Evolutionary conservation across 2,113 vertebrate genomes (phyloP), one percentile per base, ranked within the genome.

Genomic region (Embiotoca jacksoni): DNA sequence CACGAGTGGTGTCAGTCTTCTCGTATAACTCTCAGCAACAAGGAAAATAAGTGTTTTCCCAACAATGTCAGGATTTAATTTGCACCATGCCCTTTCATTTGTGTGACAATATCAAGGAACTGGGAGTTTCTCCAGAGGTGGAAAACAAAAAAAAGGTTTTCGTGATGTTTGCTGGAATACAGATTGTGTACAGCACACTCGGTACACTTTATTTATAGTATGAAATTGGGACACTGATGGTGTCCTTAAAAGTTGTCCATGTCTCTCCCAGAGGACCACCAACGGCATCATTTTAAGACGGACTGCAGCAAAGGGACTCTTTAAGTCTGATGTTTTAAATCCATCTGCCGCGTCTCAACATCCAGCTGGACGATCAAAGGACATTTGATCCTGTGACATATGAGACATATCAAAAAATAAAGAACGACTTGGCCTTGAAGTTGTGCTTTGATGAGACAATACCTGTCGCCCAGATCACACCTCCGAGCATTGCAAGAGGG

Each of bases 401-500:
- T 23, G 23, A 23, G 23, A 23, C 23, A 23, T 23, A 23, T 23
- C 23, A 23, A 23, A 13, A 13, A 44, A 44, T 44, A 44, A 44
- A 44, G 41, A 44, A 44, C 1, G 3, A 44, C 13, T 11, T 44
- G 41, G 41, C 3, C 39, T 44, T 14, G 0, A 52, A 7, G 5
- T 41, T 53, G 7, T 3, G 0, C 46, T 63, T 60, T 6, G 0
- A 39, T 9, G 32, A 63, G 10, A 54, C 16, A 35, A 9, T 93
- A 98, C 97, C 97, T 94, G 96, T 98, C 41, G 96, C 95, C 97
- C 97, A 98, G 72, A 97, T 81, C 11, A 89, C 95, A 3, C 97
- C 97, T 1, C 96, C 96, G 46, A 97, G 75, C 96, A 97, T 98
- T 4, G 96, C 96, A 47, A 97, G 89, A 32, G 96, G 96, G 92